phyloP scores from a whole-genome alignment of 1,140 invertebrate genomes.

The Dendrolimus kikuchii region DNA sequence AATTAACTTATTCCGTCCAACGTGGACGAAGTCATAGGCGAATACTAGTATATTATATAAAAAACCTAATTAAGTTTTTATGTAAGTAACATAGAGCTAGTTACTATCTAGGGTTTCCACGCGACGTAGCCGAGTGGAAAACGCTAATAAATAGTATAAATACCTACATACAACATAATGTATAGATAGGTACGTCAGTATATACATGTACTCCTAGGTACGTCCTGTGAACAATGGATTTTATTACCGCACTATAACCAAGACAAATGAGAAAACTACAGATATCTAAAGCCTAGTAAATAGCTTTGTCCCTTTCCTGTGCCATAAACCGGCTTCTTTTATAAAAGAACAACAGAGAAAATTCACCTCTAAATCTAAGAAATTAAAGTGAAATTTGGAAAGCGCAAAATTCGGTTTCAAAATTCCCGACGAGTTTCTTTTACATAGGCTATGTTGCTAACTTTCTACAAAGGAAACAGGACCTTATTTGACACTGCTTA shows the following conservation, averaged over 20 bases:
- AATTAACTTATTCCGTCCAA: too few species aligned
- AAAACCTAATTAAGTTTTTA: too few species aligned
- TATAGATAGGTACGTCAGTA: too few species aligned
- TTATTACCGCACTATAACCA: slow-evolving; percentile 57
- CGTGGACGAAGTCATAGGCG: too few species aligned
- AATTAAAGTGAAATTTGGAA: slow-evolving; percentile 41
- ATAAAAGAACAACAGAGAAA: slow-evolving; percentile 37
- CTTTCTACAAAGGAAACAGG: slow-evolving; percentile 20
- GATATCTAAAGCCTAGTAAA: slow-evolving; percentile 61
- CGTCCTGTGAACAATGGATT: slow-evolving; percentile 32
- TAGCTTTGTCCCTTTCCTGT: slow-evolving; percentile 20
- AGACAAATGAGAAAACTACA: slow-evolving; percentile 66
- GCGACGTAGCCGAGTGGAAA: too few species aligned
- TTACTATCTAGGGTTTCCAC: too few species aligned
- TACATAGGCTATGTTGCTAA: slow-evolving; percentile 44
- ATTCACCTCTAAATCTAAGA: slow-evolving; percentile 22
- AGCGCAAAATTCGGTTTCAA: slow-evolving; percentile 35
- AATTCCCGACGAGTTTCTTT: slow-evolving; percentile 55
- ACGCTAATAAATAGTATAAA: too few species aligned
- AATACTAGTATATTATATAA: too few species aligned
- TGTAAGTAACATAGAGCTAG: too few species aligned
- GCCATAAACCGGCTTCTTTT: slow-evolving; percentile 59
- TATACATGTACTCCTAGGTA: too few species aligned
- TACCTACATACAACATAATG: too few species aligned
- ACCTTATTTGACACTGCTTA: slow-evolving; percentile 23